Evolutionary conservation across 1,140 invertebrate species (phyloP), one percentile per base, ranked within the genome.

Genomic region (Himalopsyche phryganea): DNA sequence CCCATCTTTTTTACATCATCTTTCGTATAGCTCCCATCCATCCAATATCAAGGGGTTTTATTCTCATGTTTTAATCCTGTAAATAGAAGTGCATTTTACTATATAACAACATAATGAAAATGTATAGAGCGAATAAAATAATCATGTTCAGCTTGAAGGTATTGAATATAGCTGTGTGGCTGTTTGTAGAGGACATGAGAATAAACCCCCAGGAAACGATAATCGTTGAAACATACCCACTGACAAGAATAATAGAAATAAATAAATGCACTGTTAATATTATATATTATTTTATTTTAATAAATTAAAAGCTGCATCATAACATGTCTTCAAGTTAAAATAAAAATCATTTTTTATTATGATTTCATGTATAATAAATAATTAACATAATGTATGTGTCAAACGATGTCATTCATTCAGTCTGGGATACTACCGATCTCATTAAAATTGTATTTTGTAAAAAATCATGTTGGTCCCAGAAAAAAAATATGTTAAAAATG

Each of bases 271-370:
- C 46, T 11, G 40, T 11, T 40, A 35, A 45, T 55, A 23, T 55
- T 20, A 58, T 58, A 57, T 58, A 61, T 57, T 61, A 61, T 47
- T 61, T 61, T 47, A 58, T 61, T 61, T 55, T n/a, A 51, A 53
- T 61, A 57, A 57, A 52, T 57, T 48, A 61, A 56, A 61, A 58
- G 47, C 47, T 32, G 48, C 46, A 50, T 50, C 17, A 19, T 42
- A 50, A 55, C 38, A 40, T 40, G 38, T 40, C 38, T 5, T n/a
- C 23, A 28, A 5, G 3, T 33, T 28, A 15, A 17, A 52, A 52
- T 42, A 52, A 45, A 32, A 45, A 44, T 44, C 1, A 28, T 18
- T 19, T 19, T 19, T 9, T 7, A 19, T 51, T 51, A 40, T 28
- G 23, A 28, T 28, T 28, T 3, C 23, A 53, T 41, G 42, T 53